phyloP scores from a whole-genome alignment of 2,888 invertebrate species.

The Oscheius sp. region DNA sequence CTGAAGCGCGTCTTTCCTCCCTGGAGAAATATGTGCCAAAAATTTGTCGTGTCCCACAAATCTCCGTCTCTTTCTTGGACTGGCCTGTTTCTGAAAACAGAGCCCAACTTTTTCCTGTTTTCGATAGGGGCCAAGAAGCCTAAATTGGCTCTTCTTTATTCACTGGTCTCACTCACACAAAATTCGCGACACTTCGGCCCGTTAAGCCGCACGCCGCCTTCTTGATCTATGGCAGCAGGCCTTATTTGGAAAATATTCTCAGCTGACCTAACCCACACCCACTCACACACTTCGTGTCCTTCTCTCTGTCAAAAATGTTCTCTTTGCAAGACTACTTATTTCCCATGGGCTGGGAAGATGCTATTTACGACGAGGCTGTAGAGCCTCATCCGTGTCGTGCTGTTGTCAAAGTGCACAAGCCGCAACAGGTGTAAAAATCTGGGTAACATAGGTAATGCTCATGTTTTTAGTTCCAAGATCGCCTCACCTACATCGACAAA shows the following conservation, averaged over 20 bases:
- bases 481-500: constrained; percentile 53
- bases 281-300: neutral
- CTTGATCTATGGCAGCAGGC: constrained; percentile 18
- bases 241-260: constrained; percentile 14
- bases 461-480: constrained; percentile 53
- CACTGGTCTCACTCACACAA: neutral
- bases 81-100: neutral
- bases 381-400: constrained; percentile 33
- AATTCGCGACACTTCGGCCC: constrained; percentile 16
- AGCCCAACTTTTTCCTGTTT: neutral
- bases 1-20: neutral
- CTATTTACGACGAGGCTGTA: constrained; percentile 27
- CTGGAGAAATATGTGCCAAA: constrained; percentile 1
- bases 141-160: neutral
- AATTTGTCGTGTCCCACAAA: neutral
- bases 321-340: neutral
- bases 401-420: constrained; percentile 31
- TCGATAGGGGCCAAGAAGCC: neutral
- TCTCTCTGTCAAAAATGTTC: neutral
- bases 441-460: constrained; percentile 1
- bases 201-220: constrained; percentile 12
- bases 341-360: constrained; percentile 34
- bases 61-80: neutral
- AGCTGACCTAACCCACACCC: neutral
- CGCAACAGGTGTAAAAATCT: constrained; percentile 28